Conservation (phyloP, 2,113 vertebrate genomes). For the Microcebus lehilahytsara region DNA sequence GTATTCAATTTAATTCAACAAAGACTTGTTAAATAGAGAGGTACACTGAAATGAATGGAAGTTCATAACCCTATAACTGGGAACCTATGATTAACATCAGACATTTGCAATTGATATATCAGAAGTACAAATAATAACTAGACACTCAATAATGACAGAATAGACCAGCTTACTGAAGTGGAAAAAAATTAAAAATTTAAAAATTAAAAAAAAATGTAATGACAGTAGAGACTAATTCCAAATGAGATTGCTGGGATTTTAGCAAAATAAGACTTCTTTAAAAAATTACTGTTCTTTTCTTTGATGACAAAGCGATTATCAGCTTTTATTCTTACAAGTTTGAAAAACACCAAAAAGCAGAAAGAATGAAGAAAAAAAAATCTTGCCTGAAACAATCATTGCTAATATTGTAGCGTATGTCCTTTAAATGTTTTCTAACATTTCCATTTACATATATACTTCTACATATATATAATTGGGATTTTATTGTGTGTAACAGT, state of each 20-base stretch:
- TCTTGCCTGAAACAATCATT: background rate
- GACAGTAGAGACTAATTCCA: background rate
- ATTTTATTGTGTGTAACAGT: background rate
- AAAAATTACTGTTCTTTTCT: conserved; percentile 14
- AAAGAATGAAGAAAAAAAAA: background rate
- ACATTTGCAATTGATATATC: background rate
- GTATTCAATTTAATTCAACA: background rate
- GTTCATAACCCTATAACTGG: background rate
- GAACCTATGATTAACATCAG: background rate
- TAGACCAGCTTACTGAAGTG: too few relatives aligned
- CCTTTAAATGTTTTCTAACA: background rate
- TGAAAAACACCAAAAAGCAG: background rate
- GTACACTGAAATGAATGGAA: background rate
- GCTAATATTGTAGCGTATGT: background rate
- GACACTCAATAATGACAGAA: background rate
- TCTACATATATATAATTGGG: background rate
- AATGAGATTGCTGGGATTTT: background rate
- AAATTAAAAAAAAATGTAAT: background rate
- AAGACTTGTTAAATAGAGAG: conserved; percentile 10
- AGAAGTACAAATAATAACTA: background rate
- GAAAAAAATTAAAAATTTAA: too few relatives aligned
- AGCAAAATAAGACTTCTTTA: background rate
- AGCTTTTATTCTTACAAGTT: background rate
- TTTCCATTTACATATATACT: background rate
- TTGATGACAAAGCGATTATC: conserved; percentile 7